Percentiles rank a stretch among this genome's conserved stretches.
These are phyloP conservation scores for Caenorhabditis inopinata DNA, from an alignment of 1,140 invertebrate species.

Conservation along the genomic window DNA sequence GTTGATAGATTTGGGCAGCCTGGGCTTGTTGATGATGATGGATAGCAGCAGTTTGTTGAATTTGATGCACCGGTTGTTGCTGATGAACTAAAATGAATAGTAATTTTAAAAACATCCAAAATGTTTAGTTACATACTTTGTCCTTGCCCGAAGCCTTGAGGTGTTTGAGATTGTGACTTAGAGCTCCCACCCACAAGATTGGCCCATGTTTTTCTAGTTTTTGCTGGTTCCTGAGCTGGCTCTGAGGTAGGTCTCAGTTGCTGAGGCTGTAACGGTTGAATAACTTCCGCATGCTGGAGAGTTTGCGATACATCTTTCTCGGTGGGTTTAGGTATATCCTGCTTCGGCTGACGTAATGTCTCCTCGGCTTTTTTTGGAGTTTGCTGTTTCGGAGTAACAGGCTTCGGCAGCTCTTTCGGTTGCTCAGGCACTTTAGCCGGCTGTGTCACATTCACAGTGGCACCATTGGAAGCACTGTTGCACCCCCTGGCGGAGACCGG, in stretches of 20 bases:
- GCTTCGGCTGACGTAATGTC: not conserved
- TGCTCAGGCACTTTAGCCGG: not conserved
- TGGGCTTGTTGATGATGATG: constrained; percentile 2
- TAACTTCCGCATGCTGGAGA: not conserved
- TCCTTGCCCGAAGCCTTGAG: not conserved
- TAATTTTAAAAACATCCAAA: not conserved
- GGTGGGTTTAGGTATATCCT: not conserved
- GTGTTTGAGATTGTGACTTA: not conserved
- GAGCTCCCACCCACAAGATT: constrained; percentile 41
- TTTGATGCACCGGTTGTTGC: not conserved
- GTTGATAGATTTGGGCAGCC: constrained; percentile 6
- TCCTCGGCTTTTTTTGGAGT: constrained; percentile 1
- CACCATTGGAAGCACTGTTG: not conserved
- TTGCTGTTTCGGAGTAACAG: not conserved
- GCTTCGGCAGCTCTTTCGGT: constrained; percentile 11
- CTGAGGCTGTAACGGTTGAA: not conserved
- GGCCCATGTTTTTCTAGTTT: constrained; percentile 41
- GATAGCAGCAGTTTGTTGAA: not conserved
- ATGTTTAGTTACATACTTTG: not conserved
- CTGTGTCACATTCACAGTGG: not conserved
- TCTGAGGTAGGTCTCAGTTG: not conserved
- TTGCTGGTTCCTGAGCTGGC: not conserved
- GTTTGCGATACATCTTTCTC: constrained; percentile 10
- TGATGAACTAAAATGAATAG: not conserved
- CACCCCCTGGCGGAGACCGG: not conserved